Evolutionary conservation across 2,888 invertebrate species (phyloP).

Genomic region (Volucella zonaria): DNA sequence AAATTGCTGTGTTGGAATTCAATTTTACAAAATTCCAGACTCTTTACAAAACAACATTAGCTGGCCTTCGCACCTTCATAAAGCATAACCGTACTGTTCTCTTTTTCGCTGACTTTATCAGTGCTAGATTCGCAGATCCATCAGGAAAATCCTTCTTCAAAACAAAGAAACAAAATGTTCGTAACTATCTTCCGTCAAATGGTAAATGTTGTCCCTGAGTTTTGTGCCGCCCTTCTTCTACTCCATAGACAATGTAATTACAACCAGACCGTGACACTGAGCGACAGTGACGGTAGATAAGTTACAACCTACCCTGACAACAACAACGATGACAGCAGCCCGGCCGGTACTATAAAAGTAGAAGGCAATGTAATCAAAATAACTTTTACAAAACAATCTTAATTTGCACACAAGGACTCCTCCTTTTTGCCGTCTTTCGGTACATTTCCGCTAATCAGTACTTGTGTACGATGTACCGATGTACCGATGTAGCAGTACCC

Average conservation of each 20-base stretch:
- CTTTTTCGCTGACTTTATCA: background rate
- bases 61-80: constrained; percentile 54
- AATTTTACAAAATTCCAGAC: constrained; percentile 71
- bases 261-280: constrained; percentile 43
- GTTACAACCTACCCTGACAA: too few relatives aligned
- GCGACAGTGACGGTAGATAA: constrained; percentile 14
- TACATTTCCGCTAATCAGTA: background rate
- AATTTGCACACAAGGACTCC: constrained; percentile 65
- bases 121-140: constrained; percentile 1
- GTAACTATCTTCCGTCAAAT: constrained; percentile 26
- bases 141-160: constrained; percentile 3
- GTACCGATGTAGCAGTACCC: constrained; percentile 9
- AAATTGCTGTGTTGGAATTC: constrained; percentile 72
- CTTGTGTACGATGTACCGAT: background rate
- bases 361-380: constrained; percentile 60
- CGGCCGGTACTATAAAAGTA: constrained; percentile 1
- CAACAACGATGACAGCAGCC: too few relatives aligned
- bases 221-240: constrained; percentile 24
- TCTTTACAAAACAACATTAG: constrained; percentile 52
- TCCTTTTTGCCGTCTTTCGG: constrained; percentile 18
- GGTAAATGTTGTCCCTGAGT: constrained; percentile 54
- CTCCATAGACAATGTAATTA: constrained; percentile 70
- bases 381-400: constrained; percentile 67
- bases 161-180: constrained; percentile 46
- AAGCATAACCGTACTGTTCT: background rate